A percentile compares a stretch with the other conserved stretches of the same genome.
Evolutionary conservation across 2,113 vertebrate species (phyloP).

Genomic region (Albula goreensis): DNA sequence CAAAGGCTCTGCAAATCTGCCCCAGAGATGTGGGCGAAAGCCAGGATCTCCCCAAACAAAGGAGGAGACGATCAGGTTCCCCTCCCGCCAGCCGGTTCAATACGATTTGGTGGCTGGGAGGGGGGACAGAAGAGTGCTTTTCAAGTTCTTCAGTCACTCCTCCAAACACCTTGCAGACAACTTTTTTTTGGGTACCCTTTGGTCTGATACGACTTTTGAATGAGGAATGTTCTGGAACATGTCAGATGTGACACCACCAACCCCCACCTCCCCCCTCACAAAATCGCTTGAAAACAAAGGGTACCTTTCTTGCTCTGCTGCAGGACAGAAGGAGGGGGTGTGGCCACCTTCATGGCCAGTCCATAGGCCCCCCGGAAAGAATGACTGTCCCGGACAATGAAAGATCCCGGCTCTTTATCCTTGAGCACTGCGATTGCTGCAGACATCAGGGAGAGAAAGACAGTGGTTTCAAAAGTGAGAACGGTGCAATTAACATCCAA

Average conservation of each 20-base stretch:
- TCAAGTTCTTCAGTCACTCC: background rate
- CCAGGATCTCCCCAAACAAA: background rate
- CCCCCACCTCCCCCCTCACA: background rate
- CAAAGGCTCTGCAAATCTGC: slow-evolving; percentile 4
- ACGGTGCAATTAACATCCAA: slow-evolving; percentile 23
- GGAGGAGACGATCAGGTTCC: background rate
- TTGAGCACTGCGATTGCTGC: slow-evolving; percentile 87
- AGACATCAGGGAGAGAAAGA: slow-evolving; percentile 13
- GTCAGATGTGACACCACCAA: background rate
- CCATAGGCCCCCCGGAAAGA: slow-evolving; percentile 94
- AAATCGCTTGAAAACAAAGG: background rate
- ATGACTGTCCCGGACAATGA: slow-evolving; percentile 92
- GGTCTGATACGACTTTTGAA: background rate
- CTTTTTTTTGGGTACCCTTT: background rate
- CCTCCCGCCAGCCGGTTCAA: background rate
- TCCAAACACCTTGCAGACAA: background rate
- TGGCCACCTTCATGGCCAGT: slow-evolving; percentile 92
- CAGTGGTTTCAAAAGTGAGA: slow-evolving; percentile 32
- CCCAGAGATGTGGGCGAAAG: background rate
- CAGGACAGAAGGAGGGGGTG: slow-evolving; percentile 83
- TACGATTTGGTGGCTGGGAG: slow-evolving; percentile 1
- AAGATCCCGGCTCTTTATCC: slow-evolving; percentile 89
- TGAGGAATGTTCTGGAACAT: background rate
- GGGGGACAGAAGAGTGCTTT: background rate
- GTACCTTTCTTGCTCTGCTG: slow-evolving; percentile 88